A percentile compares a stretch with the other conserved stretches of the same genome.
phyloP scores from a whole-genome alignment of 2,797 vertebrate genomes.

The Anas flavirostris region DNA sequence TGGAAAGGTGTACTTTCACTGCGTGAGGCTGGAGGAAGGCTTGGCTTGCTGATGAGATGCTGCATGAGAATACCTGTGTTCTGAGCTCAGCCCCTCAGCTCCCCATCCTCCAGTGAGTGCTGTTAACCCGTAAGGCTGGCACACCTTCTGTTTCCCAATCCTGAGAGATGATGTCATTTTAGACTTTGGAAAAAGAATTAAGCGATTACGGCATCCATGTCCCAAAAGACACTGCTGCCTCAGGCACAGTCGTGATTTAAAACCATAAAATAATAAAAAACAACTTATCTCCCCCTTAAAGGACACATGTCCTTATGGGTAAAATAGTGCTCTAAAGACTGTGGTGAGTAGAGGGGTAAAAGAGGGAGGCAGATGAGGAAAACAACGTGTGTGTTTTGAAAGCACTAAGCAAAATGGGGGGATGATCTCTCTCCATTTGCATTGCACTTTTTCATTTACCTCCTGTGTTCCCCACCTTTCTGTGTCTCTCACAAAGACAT shows the following conservation, averaged over 20 bases:
- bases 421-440: not conserved
- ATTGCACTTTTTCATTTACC: not conserved
- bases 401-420: not conserved
- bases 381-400: not conserved
- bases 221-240: not conserved
- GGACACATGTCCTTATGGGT: not conserved
- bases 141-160: not conserved
- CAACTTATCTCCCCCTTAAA: not conserved
- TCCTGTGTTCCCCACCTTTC: not conserved
- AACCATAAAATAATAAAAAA: not conserved
- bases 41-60: not conserved
- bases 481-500: not conserved
- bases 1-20: not conserved
- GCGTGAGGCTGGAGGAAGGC: not conserved
- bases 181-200: not conserved
- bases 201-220: not conserved
- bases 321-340: not conserved
- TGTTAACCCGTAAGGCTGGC: not conserved
- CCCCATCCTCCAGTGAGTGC: rapidly evolving
- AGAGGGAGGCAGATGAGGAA: not conserved
- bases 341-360: not conserved
- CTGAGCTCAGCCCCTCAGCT: not conserved
- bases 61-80: not conserved
- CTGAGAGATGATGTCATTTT: not conserved
- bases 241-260: not conserved